Percentiles rank a stretch among this genome's conserved stretches.
Evolutionary conservation across 2,888 invertebrate species (phyloP).

Genomic region (Geophilus truncorum): DNA sequence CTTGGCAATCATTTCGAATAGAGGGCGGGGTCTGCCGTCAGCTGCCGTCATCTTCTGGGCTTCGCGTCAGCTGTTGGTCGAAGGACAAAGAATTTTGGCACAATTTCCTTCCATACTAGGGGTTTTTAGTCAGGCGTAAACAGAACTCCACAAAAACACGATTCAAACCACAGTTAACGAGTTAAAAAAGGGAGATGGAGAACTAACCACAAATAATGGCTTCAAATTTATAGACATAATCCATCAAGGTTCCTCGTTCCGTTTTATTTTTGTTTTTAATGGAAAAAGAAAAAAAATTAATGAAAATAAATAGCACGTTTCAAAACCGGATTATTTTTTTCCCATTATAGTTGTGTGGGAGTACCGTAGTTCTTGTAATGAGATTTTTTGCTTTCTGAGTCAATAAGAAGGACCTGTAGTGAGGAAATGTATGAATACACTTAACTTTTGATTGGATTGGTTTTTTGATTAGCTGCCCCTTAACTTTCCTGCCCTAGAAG

Average conservation of each 20-base stretch:
- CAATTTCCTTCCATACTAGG: not conserved
- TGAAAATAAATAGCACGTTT: not conserved
- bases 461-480: no score
- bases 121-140: constrained; percentile 11
- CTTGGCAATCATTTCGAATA: not conserved
- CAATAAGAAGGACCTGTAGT: no score
- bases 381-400: not conserved
- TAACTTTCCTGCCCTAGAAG: no score
- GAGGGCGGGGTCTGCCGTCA: not conserved
- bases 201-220: not conserved
- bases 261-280: not conserved
- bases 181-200: not conserved
- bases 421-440: no score
- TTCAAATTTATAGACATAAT: not conserved
- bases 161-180: not conserved
- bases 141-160: not conserved
- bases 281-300: not conserved
- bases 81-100: constrained; percentile 5
- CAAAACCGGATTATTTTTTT: not conserved
- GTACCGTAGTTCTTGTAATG: no score
- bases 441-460: no score
- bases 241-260: not conserved
- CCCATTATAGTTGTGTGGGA: no score
- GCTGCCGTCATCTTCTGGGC: not conserved
- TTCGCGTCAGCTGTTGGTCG: constrained; percentile 4